Evolutionary conservation across 2,888 invertebrate species (phyloP).

Genomic region (Leptinotarsa peninsularis): DNA sequence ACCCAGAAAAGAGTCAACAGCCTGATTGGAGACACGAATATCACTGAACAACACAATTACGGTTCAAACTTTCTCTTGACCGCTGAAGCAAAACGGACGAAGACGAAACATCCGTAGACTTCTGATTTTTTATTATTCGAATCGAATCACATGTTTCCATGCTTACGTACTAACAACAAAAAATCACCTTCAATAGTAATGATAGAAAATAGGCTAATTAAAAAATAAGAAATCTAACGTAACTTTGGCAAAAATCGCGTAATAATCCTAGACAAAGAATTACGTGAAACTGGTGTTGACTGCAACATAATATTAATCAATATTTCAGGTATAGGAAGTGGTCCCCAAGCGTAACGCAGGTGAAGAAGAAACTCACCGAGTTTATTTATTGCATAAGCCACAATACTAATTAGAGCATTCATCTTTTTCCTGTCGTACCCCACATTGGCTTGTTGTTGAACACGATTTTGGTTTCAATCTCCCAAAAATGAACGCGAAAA

Average conservation of each 20-base stretch:
- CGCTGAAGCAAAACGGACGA: no score
- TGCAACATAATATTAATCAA: conserved; percentile 16
- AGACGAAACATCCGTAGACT: no score
- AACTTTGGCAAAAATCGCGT: background rate
- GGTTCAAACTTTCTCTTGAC: no score
- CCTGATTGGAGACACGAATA: no score
- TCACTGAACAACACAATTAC: no score
- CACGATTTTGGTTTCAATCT: background rate
- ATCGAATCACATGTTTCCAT: no score
- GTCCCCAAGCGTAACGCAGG: conserved; percentile 13
- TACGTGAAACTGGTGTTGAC: background rate
- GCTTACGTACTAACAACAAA: background rate
- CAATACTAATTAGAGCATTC: conserved; percentile 15
- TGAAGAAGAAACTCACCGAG: background rate
- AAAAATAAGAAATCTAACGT: background rate
- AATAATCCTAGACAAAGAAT: background rate
- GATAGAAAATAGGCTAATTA: background rate
- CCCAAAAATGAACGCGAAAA: no score
- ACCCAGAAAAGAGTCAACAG: no score
- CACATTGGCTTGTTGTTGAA: background rate
- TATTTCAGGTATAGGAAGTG: background rate
- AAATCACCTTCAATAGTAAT: background rate
- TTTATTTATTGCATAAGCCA: background rate
- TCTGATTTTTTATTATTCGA: no score
- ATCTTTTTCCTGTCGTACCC: background rate